Percentiles rank a stretch among this genome's conserved stretches.
Evolutionary conservation across 1,140 invertebrate species (phyloP).

Genomic region (Nephotettix cincticeps): DNA sequence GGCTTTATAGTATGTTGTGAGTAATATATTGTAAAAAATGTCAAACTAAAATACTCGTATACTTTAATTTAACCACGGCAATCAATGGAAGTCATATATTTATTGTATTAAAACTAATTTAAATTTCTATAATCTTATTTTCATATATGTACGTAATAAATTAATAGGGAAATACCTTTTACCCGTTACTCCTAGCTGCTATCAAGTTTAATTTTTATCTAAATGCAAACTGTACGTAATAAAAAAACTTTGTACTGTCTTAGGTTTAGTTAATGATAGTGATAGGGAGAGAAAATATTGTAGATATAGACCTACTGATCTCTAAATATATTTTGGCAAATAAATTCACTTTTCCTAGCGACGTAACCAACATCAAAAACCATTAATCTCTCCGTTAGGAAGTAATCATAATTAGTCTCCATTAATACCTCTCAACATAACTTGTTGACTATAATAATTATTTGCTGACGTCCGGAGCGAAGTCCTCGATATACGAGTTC

Average conservation of each 20-base stretch:
- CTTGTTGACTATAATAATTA: slow-evolving; percentile 10
- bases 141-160: too few relatives aligned
- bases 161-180: too few relatives aligned
- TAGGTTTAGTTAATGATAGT: background rate
- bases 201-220: background rate
- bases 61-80: too few relatives aligned
- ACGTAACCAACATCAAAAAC: background rate
- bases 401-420: background rate
- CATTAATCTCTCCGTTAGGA: background rate
- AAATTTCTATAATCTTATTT: too few relatives aligned
- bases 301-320: background rate
- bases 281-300: background rate
- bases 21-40: too few relatives aligned
- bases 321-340: background rate
- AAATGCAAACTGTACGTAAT: background rate
- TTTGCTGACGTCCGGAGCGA: background rate
- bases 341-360: background rate
- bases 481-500: background rate
- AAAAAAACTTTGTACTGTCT: background rate
- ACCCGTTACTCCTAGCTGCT: too few relatives aligned
- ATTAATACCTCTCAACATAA: background rate
- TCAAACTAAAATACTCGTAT: too few relatives aligned
- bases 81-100: too few relatives aligned
- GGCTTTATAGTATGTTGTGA: too few relatives aligned
- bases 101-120: too few relatives aligned